A percentile compares a stretch with the other conserved stretches of the same genome.
Conservation (phyloP, 2,113 vertebrate genomes). For the Menidia beryllina region DNA sequence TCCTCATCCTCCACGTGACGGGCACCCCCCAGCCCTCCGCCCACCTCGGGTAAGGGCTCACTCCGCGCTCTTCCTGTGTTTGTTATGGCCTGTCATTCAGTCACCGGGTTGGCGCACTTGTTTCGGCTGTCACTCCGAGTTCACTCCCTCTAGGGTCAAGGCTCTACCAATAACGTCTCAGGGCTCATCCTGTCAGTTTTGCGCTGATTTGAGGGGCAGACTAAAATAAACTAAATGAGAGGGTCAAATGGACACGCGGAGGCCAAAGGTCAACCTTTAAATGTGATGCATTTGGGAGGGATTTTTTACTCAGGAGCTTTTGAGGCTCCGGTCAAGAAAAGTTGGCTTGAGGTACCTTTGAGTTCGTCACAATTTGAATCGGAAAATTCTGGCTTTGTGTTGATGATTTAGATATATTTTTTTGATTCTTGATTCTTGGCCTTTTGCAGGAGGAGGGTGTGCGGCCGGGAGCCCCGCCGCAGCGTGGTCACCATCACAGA, state of each 20-base stretch:
- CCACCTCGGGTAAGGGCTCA: constrained; percentile 78
- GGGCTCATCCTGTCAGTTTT: constrained; percentile 21
- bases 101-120: background rate
- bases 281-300: constrained; percentile 37
- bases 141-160: constrained; percentile 21
- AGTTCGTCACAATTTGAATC: background rate
- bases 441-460: constrained; percentile 86
- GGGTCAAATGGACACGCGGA: constrained; percentile 47
- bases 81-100: constrained; percentile 45
- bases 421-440: background rate
- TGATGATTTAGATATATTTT: no score
- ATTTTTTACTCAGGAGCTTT: constrained; percentile 23
- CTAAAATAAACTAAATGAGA: constrained; percentile 49
- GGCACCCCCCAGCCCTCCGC: constrained; percentile 67
- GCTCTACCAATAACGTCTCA: background rate
- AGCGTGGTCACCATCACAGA: constrained; percentile 68
- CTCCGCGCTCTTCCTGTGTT: constrained; percentile 51
- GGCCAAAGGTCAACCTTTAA: constrained; percentile 49
- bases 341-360: background rate
- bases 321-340: no score
- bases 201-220: constrained; percentile 22
- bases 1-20: constrained; percentile 79
- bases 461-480: constrained; percentile 51
- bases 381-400: no score
- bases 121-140: constrained; percentile 28